phyloP scores from a whole-genome alignment of 1,140 invertebrate species.

The Drosophila athabasca region DNA sequence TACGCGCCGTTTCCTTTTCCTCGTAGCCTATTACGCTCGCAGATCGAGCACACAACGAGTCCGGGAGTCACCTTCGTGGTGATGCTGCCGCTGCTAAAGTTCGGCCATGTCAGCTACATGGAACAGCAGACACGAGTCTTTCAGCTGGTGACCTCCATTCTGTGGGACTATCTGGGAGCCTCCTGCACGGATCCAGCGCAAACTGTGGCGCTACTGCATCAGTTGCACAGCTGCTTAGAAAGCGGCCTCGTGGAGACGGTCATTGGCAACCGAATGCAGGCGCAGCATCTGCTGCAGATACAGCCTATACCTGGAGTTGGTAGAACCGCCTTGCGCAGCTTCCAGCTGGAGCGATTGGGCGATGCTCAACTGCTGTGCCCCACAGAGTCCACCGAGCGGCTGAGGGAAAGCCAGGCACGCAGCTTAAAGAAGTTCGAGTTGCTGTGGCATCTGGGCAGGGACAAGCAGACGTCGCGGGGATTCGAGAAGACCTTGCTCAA shows the following conservation, averaged over 20 bases:
- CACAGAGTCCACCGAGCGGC: constrained; percentile 50
- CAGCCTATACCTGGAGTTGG: constrained; percentile 18
- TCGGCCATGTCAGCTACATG: constrained; percentile 87
- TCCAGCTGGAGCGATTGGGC: constrained; percentile 62
- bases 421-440: constrained; percentile 90
- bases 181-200: constrained; percentile 63
- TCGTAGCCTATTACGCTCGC: constrained; percentile 84
- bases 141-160: constrained; percentile 85
- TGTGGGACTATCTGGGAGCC: constrained; percentile 80
- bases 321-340: constrained; percentile 46
- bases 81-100: constrained; percentile 88
- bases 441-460: constrained; percentile 92
- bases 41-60: constrained; percentile 84
- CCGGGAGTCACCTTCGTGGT: constrained; percentile 87
- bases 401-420: constrained; percentile 85
- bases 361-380: constrained; percentile 78
- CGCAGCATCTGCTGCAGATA: constrained; percentile 68
- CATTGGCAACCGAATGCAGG: constrained; percentile 78
- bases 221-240: constrained; percentile 81
- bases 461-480: constrained; percentile 84
- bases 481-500: constrained; percentile 81
- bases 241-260: constrained; percentile 78
- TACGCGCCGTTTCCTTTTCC: too few species aligned
- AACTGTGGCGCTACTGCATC: constrained; percentile 72
- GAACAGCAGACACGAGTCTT: constrained; percentile 88